Evolutionary conservation across 2,113 vertebrate genomes (phyloP), one percentile per base, ranked within the genome.

Genomic region (Megaleporinus macrocephalus): DNA sequence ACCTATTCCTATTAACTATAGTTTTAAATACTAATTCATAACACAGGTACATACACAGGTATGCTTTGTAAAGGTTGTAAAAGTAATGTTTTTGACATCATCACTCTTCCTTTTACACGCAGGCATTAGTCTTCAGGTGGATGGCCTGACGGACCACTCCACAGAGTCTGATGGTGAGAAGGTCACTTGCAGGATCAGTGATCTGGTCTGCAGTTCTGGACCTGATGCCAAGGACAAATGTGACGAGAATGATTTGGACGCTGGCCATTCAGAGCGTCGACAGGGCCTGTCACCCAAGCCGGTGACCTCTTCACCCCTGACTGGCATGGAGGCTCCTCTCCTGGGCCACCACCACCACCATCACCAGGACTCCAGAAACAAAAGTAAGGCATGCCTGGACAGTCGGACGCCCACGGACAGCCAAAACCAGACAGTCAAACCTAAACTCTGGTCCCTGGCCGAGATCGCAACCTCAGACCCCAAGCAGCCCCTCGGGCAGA

Each of bases 391-490:
- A 9, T 94, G 93, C 79, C 91, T 96, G 84, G 95, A 95, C 76
- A 94, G 90, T 90, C 95, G 95, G 88, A 90, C 93, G 53, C 92
- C 95, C 9, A 92, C 95, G 0, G 93, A 93, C 5, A 91, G 93
- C 59, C 96, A 94, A 84, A 96, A 91, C 86, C 94, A 94, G 14
- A 88, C 93, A 86, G 94, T 91, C 90, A 98, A 99, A 82, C 97
- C 98, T 89, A 99, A 99, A 84, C 92, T 99, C 70, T 99, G 97
- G 97, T 99, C 98, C 14, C 94, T 99, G 91, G 98, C 97, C 57
- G 98, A 99, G 92, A 99, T 99, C 81, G 98, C 98, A 92, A 99
- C 98, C 79, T 99, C 98, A 93, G 97, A 99, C 95, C 94, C 94
- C 90, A 99, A 98, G 92, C 96, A 96, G 71, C 95, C 93, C 63